Evolutionary conservation across 2,797 vertebrate species (phyloP).

Genomic region (Acanthurus lineatus): DNA sequence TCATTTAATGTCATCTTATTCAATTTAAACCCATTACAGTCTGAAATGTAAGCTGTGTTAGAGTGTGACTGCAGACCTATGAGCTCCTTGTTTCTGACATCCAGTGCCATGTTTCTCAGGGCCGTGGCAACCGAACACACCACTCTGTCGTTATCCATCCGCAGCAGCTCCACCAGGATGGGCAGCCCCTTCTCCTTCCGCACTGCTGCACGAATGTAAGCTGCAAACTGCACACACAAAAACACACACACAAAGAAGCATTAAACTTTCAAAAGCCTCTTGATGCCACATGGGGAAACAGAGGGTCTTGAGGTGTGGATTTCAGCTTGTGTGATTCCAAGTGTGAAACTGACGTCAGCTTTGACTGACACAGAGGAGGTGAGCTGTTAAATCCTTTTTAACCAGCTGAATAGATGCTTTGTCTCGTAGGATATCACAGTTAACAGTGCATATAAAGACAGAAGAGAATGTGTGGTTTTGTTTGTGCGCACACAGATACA

Average conservation of each 20-base stretch:
- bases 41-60: background rate
- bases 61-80: constrained; percentile 87
- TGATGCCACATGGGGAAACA: background rate
- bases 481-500: background rate
- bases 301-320: background rate
- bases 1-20: background rate
- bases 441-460: constrained; percentile 4
- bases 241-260: constrained; percentile 15
- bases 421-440: constrained; percentile 13
- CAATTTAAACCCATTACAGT: background rate
- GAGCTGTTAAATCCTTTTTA: constrained; percentile 50
- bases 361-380: constrained; percentile 23
- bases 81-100: constrained; percentile 97
- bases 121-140: constrained; percentile 97
- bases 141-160: constrained; percentile 98
- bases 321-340: constrained; percentile 23
- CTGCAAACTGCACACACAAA: constrained; percentile 89
- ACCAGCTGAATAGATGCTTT: constrained; percentile 30
- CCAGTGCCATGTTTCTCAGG: constrained; percentile 96
- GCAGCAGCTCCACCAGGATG: constrained; percentile 96
- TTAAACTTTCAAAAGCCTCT: constrained; percentile 33
- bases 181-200: constrained; percentile 98
- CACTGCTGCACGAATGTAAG: constrained; percentile 96
- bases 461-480: background rate
- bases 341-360: constrained; percentile 29